Base-by-base conservation (phyloP, 2,797 vertebrate species). In the Lacerta bilineata region DNA sequence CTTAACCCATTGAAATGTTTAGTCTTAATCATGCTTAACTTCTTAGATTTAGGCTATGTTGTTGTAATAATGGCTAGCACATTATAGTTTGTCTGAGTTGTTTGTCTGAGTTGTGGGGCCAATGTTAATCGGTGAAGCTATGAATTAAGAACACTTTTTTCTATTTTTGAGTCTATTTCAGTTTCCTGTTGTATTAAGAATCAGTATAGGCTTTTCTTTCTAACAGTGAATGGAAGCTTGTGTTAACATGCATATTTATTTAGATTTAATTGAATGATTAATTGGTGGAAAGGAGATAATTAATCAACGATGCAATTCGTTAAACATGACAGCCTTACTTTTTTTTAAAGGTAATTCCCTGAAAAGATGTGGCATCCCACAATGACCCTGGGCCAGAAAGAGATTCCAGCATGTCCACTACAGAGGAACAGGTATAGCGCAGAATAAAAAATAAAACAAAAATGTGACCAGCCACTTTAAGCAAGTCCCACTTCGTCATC, bases 401-500 rank as follows among this genome's bases (percentile, higher is more conserved):
- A 39, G 15, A 80, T 75, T 64, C n/a, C 69, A 85, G n/a, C 8
- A 85, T 8, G 11, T 80, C 83, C 68, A 75, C n/a, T 33, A 75
- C 4, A 80, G 55, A 39, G 25, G 29, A 55, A 25, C 50, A 85
- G 55, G 50, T 71, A 87, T 18, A 66, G 29, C 46, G 8, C 89
- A 93, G 25, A 17, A 27, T 25, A 77, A 72, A 80, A 84, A 25
- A 75, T 79, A 93, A 88, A 90, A 89, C 84, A 91, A 78, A 91
- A 93, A 91, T 93, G 87, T 92, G 94, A 94, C 93, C 95, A 95
- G 93, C 94, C 94, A 91, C 93, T 96, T 95, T 86, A 96, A 94
- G 90, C 90, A 92, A 93, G 94, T 95, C 95, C 95, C 95, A 95
- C 95, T 97, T 97, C 97, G 98, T 97, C 97, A 97, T 96, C 96